phyloP scores from a whole-genome alignment of 2,113 vertebrate genomes.

The Cyanoliseus patagonus region DNA sequence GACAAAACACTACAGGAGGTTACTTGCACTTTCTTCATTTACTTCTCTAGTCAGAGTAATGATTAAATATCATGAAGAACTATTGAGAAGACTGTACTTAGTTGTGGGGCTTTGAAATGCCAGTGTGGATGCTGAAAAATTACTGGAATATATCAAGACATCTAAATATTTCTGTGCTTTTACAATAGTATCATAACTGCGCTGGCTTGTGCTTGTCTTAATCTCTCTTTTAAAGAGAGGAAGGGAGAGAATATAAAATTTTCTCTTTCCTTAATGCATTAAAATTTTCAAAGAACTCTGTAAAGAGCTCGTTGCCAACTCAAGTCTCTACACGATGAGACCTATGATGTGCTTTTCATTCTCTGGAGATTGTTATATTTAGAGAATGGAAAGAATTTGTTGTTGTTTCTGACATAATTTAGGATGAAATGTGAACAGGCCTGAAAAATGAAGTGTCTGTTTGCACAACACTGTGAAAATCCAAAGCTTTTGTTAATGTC shows the following conservation, averaged over 20 bases:
- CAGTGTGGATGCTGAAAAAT: neutral
- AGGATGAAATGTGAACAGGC: neutral
- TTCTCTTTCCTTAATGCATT: neutral
- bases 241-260: neutral
- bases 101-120: neutral
- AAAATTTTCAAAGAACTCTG: neutral
- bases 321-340: neutral
- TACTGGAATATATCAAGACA: neutral
- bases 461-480: rapidly evolving
- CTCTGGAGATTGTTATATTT: neutral
- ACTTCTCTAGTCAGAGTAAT: neutral
- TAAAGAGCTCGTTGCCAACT: neutral
- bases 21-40: neutral
- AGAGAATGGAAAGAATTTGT: neutral
- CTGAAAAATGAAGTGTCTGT: neutral
- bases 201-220: neutral
- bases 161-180: neutral
- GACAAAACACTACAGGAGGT: neutral
- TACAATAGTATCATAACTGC: neutral
- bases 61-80: neutral
- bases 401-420: neutral
- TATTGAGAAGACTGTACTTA: neutral
- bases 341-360: neutral
- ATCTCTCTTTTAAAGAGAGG: neutral
- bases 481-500: neutral